These are phyloP conservation scores for Conistra vaccinii DNA, from an alignment of 2,888 invertebrate genomes.

Conservation along the genomic window DNA sequence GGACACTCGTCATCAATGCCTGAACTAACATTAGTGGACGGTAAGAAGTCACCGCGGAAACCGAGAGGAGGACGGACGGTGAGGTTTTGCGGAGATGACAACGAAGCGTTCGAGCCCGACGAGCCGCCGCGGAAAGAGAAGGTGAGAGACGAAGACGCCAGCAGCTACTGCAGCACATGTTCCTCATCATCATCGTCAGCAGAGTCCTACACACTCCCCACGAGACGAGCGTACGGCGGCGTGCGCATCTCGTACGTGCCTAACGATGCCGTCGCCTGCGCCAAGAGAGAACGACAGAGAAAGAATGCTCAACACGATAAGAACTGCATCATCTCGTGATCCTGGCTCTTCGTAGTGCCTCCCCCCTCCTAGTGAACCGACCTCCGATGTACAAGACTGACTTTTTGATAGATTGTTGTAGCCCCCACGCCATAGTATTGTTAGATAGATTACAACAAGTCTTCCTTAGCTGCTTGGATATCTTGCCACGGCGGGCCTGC, in stretches of 20 bases:
- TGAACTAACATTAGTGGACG: constrained; percentile 88
- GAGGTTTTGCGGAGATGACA: constrained; percentile 87
- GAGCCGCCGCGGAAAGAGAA: constrained; percentile 81
- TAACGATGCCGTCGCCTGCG: constrained; percentile 96
- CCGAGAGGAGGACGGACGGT: constrained; percentile 85
- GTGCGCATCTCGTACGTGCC: constrained; percentile 98
- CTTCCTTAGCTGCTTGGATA: constrained; percentile 71
- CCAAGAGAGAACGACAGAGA: constrained; percentile 92
- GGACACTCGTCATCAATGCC: constrained; percentile 89
- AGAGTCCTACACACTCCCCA: constrained; percentile 96
- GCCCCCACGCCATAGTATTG: constrained; percentile 86
- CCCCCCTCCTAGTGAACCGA: constrained; percentile 82
- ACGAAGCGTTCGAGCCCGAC: constrained; percentile 87
- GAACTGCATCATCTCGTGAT: constrained; percentile 97
- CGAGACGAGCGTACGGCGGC: constrained; percentile 96
- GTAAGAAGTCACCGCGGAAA: constrained; percentile 78
- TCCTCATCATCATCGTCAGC: constrained; percentile 97
- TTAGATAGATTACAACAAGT: constrained; percentile 71
- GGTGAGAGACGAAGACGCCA: constrained; percentile 92
- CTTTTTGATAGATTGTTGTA: constrained; percentile 83
- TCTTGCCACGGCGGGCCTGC: constrained; percentile 68
- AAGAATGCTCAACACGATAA: constrained; percentile 93
- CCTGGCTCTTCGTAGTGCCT: constrained; percentile 77
- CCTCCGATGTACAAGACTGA: constrained; percentile 90
- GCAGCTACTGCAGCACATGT: constrained; percentile 96